phyloP scores from a whole-genome alignment of 2,797 vertebrate species.

The Gallinago solitaria region DNA sequence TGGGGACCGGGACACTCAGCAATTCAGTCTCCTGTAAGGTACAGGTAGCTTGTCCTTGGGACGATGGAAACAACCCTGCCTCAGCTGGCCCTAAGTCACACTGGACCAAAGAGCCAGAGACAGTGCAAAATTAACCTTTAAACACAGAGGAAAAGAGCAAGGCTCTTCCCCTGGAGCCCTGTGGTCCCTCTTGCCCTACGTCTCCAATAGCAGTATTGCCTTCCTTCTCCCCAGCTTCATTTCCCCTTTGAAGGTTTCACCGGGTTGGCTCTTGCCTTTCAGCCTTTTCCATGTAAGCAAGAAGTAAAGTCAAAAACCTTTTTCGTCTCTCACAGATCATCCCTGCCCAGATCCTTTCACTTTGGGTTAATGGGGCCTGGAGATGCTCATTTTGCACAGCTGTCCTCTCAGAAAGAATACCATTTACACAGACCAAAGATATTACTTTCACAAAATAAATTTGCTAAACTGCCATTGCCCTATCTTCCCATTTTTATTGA shows the following conservation, averaged over 20 bases:
- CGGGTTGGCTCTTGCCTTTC: not conserved
- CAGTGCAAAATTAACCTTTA: not conserved
- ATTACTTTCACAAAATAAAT: conserved; percentile 46
- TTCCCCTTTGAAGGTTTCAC: not conserved
- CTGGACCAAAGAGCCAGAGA: not conserved
- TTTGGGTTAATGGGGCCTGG: not conserved
- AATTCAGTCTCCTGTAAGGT: not conserved
- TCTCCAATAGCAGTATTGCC: not conserved
- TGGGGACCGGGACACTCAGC: not conserved
- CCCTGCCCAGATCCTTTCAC: not conserved
- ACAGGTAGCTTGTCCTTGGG: not conserved
- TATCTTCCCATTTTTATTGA: conserved; percentile 39
- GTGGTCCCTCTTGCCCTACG: not conserved
- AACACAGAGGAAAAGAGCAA: not conserved
- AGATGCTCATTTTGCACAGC: conserved; percentile 16
- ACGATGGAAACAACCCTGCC: not conserved
- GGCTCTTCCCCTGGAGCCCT: not conserved
- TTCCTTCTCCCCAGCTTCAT: not conserved
- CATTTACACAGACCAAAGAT: conserved; percentile 1
- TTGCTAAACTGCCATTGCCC: conserved; percentile 23
- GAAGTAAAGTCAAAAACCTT: not conserved
- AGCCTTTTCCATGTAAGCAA: not conserved
- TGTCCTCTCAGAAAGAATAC: not conserved
- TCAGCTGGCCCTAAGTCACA: not conserved
- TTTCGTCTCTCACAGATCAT: not conserved